phyloP scores from a whole-genome alignment of 2,113 vertebrate genomes.

The Oryzias celebensis region DNA sequence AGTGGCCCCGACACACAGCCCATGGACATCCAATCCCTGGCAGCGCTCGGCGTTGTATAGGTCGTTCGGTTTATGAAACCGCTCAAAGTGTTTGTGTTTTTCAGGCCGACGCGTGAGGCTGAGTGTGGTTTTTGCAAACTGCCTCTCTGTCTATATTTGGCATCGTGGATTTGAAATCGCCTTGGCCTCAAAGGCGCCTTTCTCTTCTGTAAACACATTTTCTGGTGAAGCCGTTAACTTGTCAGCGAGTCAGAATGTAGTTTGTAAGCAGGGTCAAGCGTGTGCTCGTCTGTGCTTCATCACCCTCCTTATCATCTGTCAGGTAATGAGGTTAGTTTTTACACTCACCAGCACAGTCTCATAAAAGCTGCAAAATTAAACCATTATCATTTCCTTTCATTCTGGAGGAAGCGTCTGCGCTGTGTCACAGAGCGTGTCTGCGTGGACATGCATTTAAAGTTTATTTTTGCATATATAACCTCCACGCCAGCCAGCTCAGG shows the following conservation, averaged over 20 bases:
- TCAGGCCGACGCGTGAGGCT: slow-evolving; percentile 3
- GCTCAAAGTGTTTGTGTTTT: slow-evolving; percentile 31
- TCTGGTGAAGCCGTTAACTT: background rate
- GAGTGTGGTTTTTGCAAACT: slow-evolving; percentile 4
- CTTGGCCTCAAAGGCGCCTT: slow-evolving; percentile 1
- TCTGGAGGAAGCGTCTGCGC: no score
- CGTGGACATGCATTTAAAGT: slow-evolving; percentile 14
- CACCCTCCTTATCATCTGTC: slow-evolving; percentile 16
- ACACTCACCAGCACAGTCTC: slow-evolving; percentile 22
- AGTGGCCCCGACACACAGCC: slow-evolving; percentile 21
- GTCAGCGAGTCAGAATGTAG: background rate
- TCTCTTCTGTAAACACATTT: slow-evolving; percentile 17
- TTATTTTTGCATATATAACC: slow-evolving; percentile 18
- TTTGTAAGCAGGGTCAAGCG: background rate
- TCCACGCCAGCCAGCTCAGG: background rate
- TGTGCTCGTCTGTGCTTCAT: slow-evolving; percentile 10
- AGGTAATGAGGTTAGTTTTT: slow-evolving; percentile 13
- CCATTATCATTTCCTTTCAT: background rate
- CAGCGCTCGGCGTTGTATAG: slow-evolving; percentile 36
- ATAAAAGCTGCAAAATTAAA: slow-evolving; percentile 10
- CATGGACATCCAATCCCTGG: slow-evolving; percentile 29
- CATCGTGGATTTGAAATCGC: background rate
- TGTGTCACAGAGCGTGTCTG: slow-evolving; percentile 3
- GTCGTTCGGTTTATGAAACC: slow-evolving; percentile 37
- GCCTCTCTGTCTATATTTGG: slow-evolving; percentile 27